phyloP scores from a whole-genome alignment of 2,113 vertebrate genomes.

The Zosterops lateralis region DNA sequence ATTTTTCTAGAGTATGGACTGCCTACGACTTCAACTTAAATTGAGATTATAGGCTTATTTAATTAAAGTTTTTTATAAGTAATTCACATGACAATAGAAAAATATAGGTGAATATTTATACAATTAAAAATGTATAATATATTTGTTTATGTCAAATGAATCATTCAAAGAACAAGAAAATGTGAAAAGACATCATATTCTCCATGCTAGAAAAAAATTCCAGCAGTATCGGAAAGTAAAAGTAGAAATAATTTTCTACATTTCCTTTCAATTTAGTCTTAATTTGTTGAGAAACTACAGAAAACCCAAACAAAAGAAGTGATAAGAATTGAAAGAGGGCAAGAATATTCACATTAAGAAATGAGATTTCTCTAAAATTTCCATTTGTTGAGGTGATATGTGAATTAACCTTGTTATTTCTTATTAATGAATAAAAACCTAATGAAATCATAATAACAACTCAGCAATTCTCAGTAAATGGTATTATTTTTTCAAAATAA shows the following conservation, averaged over 20 bases:
- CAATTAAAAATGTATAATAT: neutral
- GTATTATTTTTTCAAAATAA: neutral
- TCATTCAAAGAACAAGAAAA: neutral
- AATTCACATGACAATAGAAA: neutral
- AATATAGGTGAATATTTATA: neutral
- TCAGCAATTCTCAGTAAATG: neutral
- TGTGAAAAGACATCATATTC: neutral
- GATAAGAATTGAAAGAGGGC: neutral
- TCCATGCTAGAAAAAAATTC: neutral
- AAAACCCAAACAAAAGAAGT: neutral
- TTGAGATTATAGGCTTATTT: neutral
- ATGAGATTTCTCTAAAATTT: neutral
- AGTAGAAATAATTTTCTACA: neutral
- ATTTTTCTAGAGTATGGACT: neutral
- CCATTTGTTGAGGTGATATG: neutral
- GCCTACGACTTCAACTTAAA: neutral
- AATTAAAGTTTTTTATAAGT: neutral
- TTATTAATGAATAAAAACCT: neutral
- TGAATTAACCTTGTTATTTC: neutral
- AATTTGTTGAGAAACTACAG: neutral
- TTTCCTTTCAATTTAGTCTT: neutral
- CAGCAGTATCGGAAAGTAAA: neutral
- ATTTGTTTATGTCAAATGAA: neutral
- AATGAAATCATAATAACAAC: neutral
- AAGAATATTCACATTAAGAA: neutral